Conservation (phyloP, 2,797 vertebrate genomes). For the Myotis planiceps region DNA sequence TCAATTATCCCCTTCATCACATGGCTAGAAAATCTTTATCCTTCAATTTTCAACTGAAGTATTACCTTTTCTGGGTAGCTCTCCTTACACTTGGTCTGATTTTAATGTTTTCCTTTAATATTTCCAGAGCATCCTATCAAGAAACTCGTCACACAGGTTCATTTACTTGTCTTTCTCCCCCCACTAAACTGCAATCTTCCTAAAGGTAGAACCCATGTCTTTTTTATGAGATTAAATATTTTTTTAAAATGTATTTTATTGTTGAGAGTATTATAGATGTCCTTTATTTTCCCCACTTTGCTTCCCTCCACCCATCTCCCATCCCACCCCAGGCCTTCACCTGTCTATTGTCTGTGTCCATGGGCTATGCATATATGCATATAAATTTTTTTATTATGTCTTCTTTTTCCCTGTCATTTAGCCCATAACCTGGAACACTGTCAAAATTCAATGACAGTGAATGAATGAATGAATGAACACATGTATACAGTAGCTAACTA, state of each 20-base stretch:
- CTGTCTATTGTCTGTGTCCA: no score
- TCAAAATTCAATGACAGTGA: not conserved
- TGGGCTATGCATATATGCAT: no score
- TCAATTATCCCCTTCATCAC: not conserved
- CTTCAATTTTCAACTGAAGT: not conserved
- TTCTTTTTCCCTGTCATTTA: not conserved
- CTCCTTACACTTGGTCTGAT: not conserved
- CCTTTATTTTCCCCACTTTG: no score
- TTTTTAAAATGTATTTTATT: no score
- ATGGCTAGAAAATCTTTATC: not conserved
- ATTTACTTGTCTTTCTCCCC: no score
- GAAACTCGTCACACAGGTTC: not conserved
- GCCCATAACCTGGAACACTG: not conserved
- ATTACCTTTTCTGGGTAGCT: not conserved
- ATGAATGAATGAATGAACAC: not conserved
- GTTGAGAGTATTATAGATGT: no score
- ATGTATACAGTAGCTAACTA: not conserved
- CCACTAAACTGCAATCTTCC: not conserved
- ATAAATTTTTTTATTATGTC: no score
- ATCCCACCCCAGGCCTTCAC: no score
- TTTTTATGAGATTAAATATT: not conserved
- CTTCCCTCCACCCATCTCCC: no score
- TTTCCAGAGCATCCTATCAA: not conserved
- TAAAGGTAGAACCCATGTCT: not conserved
- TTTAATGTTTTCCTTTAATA: not conserved